Base-by-base conservation (phyloP, 53 echinoderm and acorn worm species). In the Arbacia lixula region DNA sequence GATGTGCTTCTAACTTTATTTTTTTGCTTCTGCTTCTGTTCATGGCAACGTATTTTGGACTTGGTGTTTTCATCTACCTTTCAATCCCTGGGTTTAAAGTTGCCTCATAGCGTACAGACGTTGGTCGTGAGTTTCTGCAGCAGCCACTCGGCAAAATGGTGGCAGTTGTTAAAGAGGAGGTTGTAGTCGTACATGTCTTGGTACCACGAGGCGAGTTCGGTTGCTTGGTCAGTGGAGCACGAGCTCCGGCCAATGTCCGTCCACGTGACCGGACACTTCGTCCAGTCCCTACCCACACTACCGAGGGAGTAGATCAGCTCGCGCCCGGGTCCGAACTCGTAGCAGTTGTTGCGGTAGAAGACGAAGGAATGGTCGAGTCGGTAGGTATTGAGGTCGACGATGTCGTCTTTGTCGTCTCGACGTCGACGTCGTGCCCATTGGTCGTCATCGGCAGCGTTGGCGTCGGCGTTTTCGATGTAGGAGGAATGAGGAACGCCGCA, bases 161-260 rank as follows among this genome's bases (percentile, higher is more conserved):
- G 74, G n/a, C 74, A 74, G 53, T 74, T 74, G 46, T 74, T 74
- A 33, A 42, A 74, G 11, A 74, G 25, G 74, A 74, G 74, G 31
- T 53, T 42, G 8, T 74, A 74, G 17, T 35, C 33, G 30, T 21
- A 1, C 10, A 46, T 3, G n/a, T 51, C 30, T 34, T 74, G 52
- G 6, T 74, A 49, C 0, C 5, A 1, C 2, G 17, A 34, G 2
- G 74, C 32, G 51, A 74, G 50, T 5, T 29, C 34, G 29, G 50
- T 34, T 0, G 19, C 74, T 5, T 74, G 46, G 17, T 74, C 29
- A 20, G 33, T 0, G 3, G 31, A 52, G 17, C 74, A 74, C 6
- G 21, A 25, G 31, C 74, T 74, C 29, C 29, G 21, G 20, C 74
- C 74, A 17, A 32, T 19, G 10, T 30, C 46, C 2, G 33, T 74